Percentiles rank a stretch among this genome's conserved stretches.
phyloP scores from a whole-genome alignment of 2,888 invertebrate species.

The Platycnemis pennipes region DNA sequence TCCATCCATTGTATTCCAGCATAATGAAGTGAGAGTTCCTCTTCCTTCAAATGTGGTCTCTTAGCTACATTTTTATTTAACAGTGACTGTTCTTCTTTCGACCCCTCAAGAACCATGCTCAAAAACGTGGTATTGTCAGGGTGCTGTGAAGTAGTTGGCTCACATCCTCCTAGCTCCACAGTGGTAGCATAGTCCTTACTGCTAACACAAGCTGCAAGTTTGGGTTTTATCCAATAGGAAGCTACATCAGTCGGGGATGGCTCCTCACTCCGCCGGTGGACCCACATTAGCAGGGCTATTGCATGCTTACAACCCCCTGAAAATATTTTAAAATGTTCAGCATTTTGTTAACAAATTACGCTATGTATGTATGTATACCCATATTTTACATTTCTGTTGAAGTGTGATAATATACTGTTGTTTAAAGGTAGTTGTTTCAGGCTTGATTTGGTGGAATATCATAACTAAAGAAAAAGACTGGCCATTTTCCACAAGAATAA shows the following conservation, averaged over 20 bases:
- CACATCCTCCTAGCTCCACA: neutral
- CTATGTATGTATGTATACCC: too few species aligned
- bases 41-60: neutral
- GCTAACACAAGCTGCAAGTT: neutral
- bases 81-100: neutral
- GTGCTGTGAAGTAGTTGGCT: neutral
- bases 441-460: too few species aligned
- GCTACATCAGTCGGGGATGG: constrained; percentile 5
- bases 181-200: too few species aligned
- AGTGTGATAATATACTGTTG: too few species aligned
- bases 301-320: too few species aligned
- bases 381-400: too few species aligned
- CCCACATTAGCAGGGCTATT: neutral
- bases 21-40: neutral
- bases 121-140: neutral
- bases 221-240: neutral
- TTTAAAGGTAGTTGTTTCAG: too few species aligned
- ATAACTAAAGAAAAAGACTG: too few species aligned
- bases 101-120: neutral
- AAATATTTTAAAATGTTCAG: too few species aligned
- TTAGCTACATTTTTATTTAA: neutral
- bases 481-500: too few species aligned
- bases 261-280: neutral
- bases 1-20: neutral
- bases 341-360: too few species aligned